A percentile compares a stretch with the other conserved stretches of the same genome.
Conservation (phyloP, 2,797 vertebrate species). For the Protosalanx chinensis region DNA sequence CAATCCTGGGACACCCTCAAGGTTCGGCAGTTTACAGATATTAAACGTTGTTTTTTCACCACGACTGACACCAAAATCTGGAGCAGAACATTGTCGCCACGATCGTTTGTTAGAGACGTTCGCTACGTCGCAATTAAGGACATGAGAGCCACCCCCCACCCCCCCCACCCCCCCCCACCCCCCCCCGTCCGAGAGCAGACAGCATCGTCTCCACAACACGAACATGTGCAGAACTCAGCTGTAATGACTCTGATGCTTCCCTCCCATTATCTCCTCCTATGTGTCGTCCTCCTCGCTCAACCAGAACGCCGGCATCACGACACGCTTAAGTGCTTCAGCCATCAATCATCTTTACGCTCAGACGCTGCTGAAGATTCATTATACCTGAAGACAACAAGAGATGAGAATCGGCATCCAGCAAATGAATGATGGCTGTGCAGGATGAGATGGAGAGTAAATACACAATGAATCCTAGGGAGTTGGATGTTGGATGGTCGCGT, state of each 20-base stretch:
- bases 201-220: constrained; percentile 22
- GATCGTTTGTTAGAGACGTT: constrained; percentile 35
- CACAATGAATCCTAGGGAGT: no score
- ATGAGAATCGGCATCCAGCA: constrained; percentile 53
- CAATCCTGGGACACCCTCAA: no score
- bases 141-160: no score
- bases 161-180: no score
- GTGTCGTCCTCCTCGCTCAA: constrained; percentile 47
- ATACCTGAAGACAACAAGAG: constrained; percentile 54
- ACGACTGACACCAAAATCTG: no score
- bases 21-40: not conserved
- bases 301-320: constrained; percentile 47
- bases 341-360: constrained; percentile 70
- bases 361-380: constrained; percentile 62
- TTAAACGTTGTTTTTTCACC: not conserved
- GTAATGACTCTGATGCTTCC: constrained; percentile 51
- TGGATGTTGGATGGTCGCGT: no score
- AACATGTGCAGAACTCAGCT: constrained; percentile 44
- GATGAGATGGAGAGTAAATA: not conserved
- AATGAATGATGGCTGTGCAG: constrained; percentile 45
- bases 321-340: constrained; percentile 51
- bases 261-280: constrained; percentile 49
- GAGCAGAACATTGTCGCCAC: constrained; percentile 34
- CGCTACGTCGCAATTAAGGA: constrained; percentile 50
- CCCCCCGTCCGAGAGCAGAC: no score